Base-by-base conservation (phyloP, 2,797 vertebrate genomes). In the Natrix natrix region DNA sequence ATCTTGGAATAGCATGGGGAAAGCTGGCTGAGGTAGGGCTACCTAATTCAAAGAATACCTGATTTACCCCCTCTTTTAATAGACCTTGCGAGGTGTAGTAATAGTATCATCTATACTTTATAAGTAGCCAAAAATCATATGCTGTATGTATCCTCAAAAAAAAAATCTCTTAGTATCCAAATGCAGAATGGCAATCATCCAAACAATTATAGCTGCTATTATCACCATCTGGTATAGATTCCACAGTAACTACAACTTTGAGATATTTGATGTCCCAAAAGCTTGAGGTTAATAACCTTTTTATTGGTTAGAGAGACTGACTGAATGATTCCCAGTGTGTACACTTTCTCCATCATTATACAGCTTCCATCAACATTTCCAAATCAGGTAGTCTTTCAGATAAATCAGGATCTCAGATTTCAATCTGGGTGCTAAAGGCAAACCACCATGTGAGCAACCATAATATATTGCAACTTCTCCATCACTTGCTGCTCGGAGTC, bases 121-220 rank as follows among this genome's bases (percentile, higher is more conserved):
- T 43, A 78, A 78, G 28, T 37, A 66, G 60, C 48, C 32, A 91
- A 86, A 91, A 28, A 20, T n/a, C 59, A 48, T 55, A 24, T 83
- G 37, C 37, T 78, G 37, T 87, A 26, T 54, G 54, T 92, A 32
- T 69, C 17, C 60, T n/a, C n/a, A 56, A 69, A 61, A 56, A 69
- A 61, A 69, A 87, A 32, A n/a, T 54, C 60, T 66, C 13, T 56
- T 61, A 92, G n/a, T 61, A 43, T 13, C 28, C 32, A 55, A 66
- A 66, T 87, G 66, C 52, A 92, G 86, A 69, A 56, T 92, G 86
- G 32, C 48, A 87, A 14, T 87, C 60, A 87, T 87, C 60, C 52
- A 56, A 66, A 61, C 86, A 92, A 69, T 24, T 63, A 69, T 43
- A 87, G 91, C 66, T 88, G 86, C 91, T 87, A 88, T 87, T 86